Evolutionary conservation across 2,888 invertebrate species (phyloP), one percentile per base, ranked within the genome.

Genomic region (Electrophaes corylata): DNA sequence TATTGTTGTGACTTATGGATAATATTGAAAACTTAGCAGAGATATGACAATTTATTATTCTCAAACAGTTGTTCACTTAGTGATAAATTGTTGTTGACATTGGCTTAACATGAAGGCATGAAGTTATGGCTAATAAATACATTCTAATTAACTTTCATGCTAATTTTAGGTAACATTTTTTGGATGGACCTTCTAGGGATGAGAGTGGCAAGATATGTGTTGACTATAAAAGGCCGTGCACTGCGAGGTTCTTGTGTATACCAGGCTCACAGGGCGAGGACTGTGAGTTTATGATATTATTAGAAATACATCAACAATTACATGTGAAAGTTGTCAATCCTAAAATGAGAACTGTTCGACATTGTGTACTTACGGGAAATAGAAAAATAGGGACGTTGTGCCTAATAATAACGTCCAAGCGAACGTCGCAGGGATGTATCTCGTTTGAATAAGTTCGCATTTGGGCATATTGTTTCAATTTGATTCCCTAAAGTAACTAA

Each of bases 371-470:
- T 94, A 99, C 98, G 98, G 98, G 92, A 96, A 98, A 92, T 96
- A 97, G 94, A 98, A 99, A 94, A 98, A 99, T 79, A 98, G 94
- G 83, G 96, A 95, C 75, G 98, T 98, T 76, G 98, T 97, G 84
- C 96, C 96, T 87, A 99, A 93, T 76, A 99, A 94, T 83, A 99
- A 93, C 75, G 96, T 95, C 99, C 99, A 99, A 86, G 99, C 99
- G 94, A 98, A 97, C 84, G 97, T 97, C 92, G 99, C 99, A 91
- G 99, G 99, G 94, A 98, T 95, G 93, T 97, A 97, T 94, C 97
- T 96, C 92, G 98, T 97, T 93, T 97, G 97, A 90, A 97, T 97
- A 90, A 97, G 95, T 94, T 97, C 97, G 94, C 98, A 98, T 96
- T 96, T 97, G 95, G 97, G 96, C 98, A 98, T 98, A 91, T 92